Evolutionary conservation across 2,888 invertebrate species (phyloP).

Genomic region (Eristalis intricaria): DNA sequence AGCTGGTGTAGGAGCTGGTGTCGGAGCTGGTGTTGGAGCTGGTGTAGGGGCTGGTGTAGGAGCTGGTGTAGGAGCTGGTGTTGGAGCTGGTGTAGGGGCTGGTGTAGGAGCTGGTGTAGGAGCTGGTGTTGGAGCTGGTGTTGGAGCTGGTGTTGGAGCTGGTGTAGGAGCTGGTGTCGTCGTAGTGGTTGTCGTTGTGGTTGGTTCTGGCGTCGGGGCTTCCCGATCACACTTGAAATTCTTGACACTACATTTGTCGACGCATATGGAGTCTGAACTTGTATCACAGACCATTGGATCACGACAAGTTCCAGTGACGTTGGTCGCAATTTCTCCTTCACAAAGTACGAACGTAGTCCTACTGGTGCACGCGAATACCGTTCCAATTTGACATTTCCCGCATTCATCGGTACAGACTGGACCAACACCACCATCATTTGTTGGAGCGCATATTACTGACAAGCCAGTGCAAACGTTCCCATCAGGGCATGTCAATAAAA

Average conservation of each 20-base stretch:
- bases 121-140: too few species aligned
- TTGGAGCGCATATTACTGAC: slow-evolving; percentile 66
- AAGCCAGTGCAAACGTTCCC: slow-evolving; percentile 73
- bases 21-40: too few species aligned
- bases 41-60: too few species aligned
- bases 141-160: too few species aligned
- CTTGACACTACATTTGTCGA: slow-evolving; percentile 44
- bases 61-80: too few species aligned
- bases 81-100: too few species aligned
- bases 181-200: neutral
- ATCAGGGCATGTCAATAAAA: slow-evolving; percentile 69
- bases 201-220: neutral
- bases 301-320: slow-evolving; percentile 65
- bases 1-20: too few species aligned
- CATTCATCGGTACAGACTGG: neutral
- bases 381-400: neutral
- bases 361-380: slow-evolving; percentile 75
- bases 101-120: too few species aligned
- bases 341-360: slow-evolving; percentile 74
- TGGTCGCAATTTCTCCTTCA: neutral
- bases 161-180: neutral
- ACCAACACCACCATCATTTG: neutral
- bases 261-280: slow-evolving; percentile 40
- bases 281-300: slow-evolving; percentile 70
- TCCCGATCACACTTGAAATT: neutral